Percentiles rank a stretch among this genome's conserved stretches.
These are phyloP conservation scores for Xestia xanthographa DNA, from an alignment of 2,888 invertebrate species.

Conservation along the genomic window DNA sequence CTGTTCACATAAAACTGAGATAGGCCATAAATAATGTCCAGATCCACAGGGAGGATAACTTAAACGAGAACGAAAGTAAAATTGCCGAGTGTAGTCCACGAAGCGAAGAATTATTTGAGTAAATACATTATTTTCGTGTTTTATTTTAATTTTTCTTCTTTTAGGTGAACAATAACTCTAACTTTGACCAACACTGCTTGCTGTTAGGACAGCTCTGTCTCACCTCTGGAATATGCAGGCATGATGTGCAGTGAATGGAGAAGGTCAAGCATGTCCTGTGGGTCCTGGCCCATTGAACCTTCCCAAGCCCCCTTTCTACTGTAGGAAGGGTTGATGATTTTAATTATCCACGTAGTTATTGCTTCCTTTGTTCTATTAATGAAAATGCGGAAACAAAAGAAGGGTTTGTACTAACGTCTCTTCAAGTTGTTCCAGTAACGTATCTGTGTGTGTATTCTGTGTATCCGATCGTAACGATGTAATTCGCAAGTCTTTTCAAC, in stretches of 20 bases:
- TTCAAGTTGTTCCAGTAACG: not conserved
- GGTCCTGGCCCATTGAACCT: not conserved
- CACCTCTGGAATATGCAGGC: too few species aligned
- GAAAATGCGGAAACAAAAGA: not conserved
- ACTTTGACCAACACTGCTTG: not conserved
- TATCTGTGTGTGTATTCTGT: not conserved
- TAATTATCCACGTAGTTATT: not conserved
- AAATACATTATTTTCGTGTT: not conserved
- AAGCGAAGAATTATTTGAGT: not conserved
- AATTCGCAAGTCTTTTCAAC: constrained; percentile 26
- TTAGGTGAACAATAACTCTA: not conserved
- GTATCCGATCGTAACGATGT: constrained; percentile 6
- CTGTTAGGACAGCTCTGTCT: not conserved
- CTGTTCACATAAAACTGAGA: not conserved
- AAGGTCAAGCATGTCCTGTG: not conserved
- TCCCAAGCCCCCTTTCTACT: not conserved
- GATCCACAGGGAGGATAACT: constrained; percentile 6
- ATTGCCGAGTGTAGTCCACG: not conserved
- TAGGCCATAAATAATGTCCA: constrained; percentile 1
- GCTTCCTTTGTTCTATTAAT: constrained; percentile 1
- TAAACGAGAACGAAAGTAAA: not conserved
- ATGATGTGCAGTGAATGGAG: not conserved
- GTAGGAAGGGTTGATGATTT: not conserved
- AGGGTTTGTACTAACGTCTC: not conserved
- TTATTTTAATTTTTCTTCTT: not conserved